Evolutionary conservation across 2,888 invertebrate genomes (phyloP).

Genomic region (Eucriotettix oculatus): DNA sequence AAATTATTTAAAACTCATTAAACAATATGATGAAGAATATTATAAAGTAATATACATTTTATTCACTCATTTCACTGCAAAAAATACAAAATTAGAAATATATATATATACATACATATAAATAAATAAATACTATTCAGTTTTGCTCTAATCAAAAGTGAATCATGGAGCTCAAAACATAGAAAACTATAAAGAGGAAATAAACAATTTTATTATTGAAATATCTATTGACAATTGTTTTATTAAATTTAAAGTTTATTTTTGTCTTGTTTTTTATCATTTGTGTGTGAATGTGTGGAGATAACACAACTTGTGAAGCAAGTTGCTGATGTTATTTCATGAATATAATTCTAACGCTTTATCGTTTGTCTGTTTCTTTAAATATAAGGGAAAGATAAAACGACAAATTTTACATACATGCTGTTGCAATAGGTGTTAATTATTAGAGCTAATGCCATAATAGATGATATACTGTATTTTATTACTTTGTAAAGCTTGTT

Average conservation of each 20-base stretch:
- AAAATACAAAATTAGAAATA: neutral
- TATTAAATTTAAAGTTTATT: neutral
- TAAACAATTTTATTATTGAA: conserved; percentile 7
- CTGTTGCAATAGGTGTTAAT: conserved; percentile 10
- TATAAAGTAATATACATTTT: conserved; percentile 7
- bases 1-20: neutral
- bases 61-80: conserved; percentile 2
- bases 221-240: conserved; percentile 2
- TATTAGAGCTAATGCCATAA: conserved; percentile 4
- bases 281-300: neutral
- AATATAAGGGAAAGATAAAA: conserved; percentile 15
- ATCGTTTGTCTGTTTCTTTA: conserved; percentile 19
- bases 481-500: neutral
- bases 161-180: conserved; percentile 2
- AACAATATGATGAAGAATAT: conserved; percentile 1
- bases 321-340: conserved; percentile 8
- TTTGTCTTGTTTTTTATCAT: neutral
- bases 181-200: neutral
- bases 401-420: conserved; percentile 5
- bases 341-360: conserved; percentile 32
- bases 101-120: conserved; percentile 5
- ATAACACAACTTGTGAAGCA: conserved; percentile 4
- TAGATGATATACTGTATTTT: neutral
- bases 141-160: conserved; percentile 5
- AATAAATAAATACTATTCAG: conserved; percentile 8